Evolutionary conservation across 37 sponge, comb jelly and placozoan species (phyloP).

Genomic region (Beroe forskalii): DNA sequence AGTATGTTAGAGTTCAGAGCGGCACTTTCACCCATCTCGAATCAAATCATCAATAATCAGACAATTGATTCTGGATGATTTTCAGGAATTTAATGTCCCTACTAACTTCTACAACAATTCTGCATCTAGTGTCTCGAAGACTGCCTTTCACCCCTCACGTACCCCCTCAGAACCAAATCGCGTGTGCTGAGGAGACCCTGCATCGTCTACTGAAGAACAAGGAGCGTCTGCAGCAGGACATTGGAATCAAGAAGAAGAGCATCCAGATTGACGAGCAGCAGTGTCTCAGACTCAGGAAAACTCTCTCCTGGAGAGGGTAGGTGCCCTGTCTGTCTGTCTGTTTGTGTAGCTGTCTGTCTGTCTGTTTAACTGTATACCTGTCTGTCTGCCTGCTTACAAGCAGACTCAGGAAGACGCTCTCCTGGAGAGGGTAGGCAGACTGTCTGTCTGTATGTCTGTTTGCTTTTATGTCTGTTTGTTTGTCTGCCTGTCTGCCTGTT

Average conservation of each 20-base stretch:
- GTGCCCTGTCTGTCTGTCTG: not conserved
- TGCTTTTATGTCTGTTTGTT: not conserved
- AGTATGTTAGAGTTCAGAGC: too few relatives aligned
- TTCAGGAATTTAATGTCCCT: too few relatives aligned
- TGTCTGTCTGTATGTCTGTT: not conserved
- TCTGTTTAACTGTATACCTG: not conserved
- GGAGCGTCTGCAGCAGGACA: constrained; percentile 59
- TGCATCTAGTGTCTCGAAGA: too few relatives aligned
- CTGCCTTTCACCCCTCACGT: too few relatives aligned
- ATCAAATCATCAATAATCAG: too few relatives aligned
- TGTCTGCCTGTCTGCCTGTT: not conserved
- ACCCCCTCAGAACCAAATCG: constrained; percentile 58
- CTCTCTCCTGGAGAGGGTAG: constrained; percentile 53
- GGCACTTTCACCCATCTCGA: too few relatives aligned
- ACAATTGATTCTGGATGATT: too few relatives aligned
- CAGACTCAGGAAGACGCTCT: constrained; percentile 42
- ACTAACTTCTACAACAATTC: too few relatives aligned
- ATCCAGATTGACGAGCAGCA: constrained; percentile 65
- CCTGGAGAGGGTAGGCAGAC: constrained; percentile 37
- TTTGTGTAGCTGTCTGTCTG: not conserved
- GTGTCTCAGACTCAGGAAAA: constrained; percentile 55
- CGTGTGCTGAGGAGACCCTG: constrained; percentile 58
- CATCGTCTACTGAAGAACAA: constrained; percentile 62
- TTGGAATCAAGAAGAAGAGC: constrained; percentile 63
- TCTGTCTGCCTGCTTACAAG: not conserved